Evolutionary conservation across 1,140 invertebrate genomes (phyloP), one percentile per base, ranked within the genome.

Genomic region (Globodera rostochiensis): DNA sequence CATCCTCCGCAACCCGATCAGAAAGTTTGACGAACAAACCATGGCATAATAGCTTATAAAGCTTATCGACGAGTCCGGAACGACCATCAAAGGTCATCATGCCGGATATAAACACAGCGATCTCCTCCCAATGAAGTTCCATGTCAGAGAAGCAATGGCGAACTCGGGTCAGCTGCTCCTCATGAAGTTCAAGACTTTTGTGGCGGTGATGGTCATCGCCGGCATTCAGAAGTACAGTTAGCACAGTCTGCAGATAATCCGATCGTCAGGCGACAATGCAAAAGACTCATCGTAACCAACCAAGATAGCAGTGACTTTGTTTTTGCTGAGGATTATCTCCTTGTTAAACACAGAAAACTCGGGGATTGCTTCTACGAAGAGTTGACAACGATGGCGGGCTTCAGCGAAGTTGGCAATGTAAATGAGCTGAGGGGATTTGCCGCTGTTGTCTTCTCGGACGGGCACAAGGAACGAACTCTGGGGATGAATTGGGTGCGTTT

Each of bases 81-180:
- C 5, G 36, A 45, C 47, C 45, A 7, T 60, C 47, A 21, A 66
- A 57, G 19, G 74, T 76, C n/a, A 76, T 64, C 6, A 66, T 46
- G 66, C 11, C 36, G 66, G 57, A 76, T 15, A 76, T 49, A 47
- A 76, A 66, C 36, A 76, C 57, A 57, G 46, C 74, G 46, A 46
- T 46, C n/a, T 76, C 74, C 7, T 76, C 74, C 50, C 57, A 76
- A 57, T 64, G 57, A 6, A 64, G 15, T 15, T 13, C 15, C 15
- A 64, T 19, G 13, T 19, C 57, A 64, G 11, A 11, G 57, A 64
- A 64, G 19, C 11, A 64, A 19, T 64, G 57, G 57, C 57, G 57
- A 15, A 64, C 57, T 13, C 57, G 57, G 57, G 13, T 15, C 57
- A 64, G 19, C 19, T 19, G 57, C 57, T 15, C 57, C 6, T 64